phyloP scores from a whole-genome alignment of 2,797 vertebrate species.

The Tamandua tetradactyla region DNA sequence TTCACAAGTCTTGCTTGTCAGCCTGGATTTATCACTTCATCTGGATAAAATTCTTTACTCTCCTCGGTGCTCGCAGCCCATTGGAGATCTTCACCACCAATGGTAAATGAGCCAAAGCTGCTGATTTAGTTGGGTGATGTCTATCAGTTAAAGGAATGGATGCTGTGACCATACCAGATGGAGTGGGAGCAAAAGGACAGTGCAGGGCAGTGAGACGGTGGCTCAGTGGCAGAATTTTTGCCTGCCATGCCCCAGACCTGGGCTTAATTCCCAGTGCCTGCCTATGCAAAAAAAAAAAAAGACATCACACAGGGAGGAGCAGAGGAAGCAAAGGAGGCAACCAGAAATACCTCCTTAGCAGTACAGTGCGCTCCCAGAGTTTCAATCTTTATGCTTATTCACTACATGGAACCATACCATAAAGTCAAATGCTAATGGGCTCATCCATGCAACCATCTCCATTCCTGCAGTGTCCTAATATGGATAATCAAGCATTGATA shows the following conservation, averaged over 20 bases:
- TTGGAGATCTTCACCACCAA: not conserved
- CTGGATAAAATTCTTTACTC: not conserved
- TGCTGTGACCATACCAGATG: not conserved
- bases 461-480: not conserved
- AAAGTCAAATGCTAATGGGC: not conserved
- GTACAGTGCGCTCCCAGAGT: not conserved
- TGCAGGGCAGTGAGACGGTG: too few species aligned
- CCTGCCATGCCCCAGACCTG: too few species aligned
- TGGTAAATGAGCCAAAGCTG: slow-evolving; percentile 27
- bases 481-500: not conserved
- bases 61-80: not conserved
- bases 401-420: not conserved
- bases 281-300: too few species aligned
- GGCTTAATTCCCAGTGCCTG: too few species aligned
- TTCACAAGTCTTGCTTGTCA: not conserved
- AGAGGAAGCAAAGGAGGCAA: not conserved
- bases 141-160: not conserved
- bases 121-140: not conserved
- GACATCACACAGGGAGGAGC: not conserved
- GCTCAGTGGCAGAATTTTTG: too few species aligned
- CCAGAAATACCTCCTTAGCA: not conserved
- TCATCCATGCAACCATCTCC: not conserved
- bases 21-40: not conserved
- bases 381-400: not conserved
- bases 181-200: not conserved